Evolutionary conservation across 1,140 invertebrate genomes (phyloP), one percentile per base, ranked within the genome.

Genomic region (Drosophila mojavensis): DNA sequence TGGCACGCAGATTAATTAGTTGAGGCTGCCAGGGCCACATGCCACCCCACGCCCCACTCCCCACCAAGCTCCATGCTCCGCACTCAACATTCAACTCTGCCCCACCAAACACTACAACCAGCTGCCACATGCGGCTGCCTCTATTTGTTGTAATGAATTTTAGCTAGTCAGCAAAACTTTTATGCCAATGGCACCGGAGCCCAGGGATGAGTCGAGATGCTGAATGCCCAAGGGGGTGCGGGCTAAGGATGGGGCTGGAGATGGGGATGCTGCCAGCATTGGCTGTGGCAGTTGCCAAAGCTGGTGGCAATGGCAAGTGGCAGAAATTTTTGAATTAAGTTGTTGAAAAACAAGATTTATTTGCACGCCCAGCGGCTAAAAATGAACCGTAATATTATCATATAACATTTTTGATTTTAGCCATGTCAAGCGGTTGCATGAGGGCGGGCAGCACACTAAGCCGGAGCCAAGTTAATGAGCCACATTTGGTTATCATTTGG

Each of bases 91-190:
- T 10, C 43, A 26, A 5, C 28, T 39, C 55, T 7, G 24, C 7
- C 13, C 36, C 50, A 15, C 26, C 43, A 59, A 45, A 41, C 58
- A 60, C 62, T 78, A 79, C 75, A 72, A 28, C 24, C 64, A 73
- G 59, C 83, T 73, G 83, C 79, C 84, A 86, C 82, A 86, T 88
- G 83, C 72, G 86, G n/a, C 45, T 61, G 65, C 50, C 41, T 24
- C 75, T 81, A 78, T 83, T 84, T 89, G 80, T 89, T 89, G 84
- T 89, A 89, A 89, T 89, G 84, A 89, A 89, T 89, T 89, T 89
- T 89, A 89, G 84, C 84, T 89, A 90, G 84, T 89, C 84, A 89
- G 84, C 84, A 89, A 89, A 89, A 89, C 81, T 89, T 89, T 89
- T 89, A 88, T 89, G 84, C 84, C 84, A 89, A 80, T 89, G 84